Conservation (phyloP, 2,113 vertebrate genomes). For the Apaloderma vittatum region DNA sequence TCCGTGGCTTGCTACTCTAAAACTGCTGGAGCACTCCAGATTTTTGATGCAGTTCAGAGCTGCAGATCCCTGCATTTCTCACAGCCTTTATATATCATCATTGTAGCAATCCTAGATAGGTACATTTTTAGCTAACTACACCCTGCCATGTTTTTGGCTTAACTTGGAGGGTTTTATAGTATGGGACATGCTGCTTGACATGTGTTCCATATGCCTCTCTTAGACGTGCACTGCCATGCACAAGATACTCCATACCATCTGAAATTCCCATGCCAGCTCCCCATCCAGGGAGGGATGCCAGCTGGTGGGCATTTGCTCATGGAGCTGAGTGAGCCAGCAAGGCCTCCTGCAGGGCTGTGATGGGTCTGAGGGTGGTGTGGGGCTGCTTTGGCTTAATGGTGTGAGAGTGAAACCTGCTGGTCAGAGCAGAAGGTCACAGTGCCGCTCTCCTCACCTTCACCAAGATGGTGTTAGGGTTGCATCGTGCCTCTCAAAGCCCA, state of each 20-base stretch:
- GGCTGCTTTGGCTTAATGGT: too few species aligned
- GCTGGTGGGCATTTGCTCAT: not conserved
- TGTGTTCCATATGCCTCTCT: not conserved
- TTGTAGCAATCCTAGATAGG: not conserved
- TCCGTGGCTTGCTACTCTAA: not conserved
- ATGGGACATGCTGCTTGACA: too few species aligned
- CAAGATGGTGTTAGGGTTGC: not conserved
- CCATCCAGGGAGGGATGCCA: not conserved
- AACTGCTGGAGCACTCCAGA: not conserved
- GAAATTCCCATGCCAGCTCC: not conserved
- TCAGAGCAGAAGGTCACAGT: not conserved
- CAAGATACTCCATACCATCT: fast-evolving
- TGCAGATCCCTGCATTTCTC: not conserved
- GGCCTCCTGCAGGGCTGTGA: not conserved
- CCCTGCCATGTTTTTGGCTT: not conserved
- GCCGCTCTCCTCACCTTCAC: too few species aligned
- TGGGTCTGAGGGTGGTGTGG: not conserved
- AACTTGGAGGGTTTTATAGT: not conserved
- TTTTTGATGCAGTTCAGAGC: not conserved
- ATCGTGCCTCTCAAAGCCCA: not conserved
- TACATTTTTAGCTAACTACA: not conserved
- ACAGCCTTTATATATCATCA: not conserved
- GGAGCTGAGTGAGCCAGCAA: not conserved
- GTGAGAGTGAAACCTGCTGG: not conserved
- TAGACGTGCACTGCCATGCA: fast-evolving